Evolutionary conservation across 2,888 invertebrate species (phyloP).

Genomic region (Seladonia tumulorum): DNA sequence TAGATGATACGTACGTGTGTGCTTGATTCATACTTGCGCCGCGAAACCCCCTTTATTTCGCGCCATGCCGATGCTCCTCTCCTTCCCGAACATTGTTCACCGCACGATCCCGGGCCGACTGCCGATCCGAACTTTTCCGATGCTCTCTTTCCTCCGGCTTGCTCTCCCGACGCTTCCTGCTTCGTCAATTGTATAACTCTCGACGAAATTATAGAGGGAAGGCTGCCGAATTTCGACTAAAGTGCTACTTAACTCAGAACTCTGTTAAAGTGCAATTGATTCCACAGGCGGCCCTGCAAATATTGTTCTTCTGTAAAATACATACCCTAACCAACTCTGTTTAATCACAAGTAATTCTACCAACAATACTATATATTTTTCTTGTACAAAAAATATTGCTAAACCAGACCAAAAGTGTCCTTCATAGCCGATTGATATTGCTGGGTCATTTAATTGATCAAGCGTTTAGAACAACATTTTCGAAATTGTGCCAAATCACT

Average conservation of each 20-base stretch:
- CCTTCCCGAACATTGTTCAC: conserved; percentile 43
- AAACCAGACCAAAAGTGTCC: too few species aligned
- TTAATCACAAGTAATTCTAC: too few species aligned
- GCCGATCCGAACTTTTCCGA: conserved; percentile 12
- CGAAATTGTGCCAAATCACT: too few species aligned
- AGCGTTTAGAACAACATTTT: too few species aligned
- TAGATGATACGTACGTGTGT: conserved; percentile 51
- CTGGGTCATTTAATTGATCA: too few species aligned
- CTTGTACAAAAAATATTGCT: too few species aligned
- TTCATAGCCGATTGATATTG: too few species aligned
- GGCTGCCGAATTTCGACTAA: not conserved
- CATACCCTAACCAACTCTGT: too few species aligned
- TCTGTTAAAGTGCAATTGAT: too few species aligned
- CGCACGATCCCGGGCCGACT: not conserved
- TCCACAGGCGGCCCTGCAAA: too few species aligned
- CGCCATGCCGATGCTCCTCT: conserved; percentile 57
- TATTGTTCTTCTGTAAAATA: too few species aligned
- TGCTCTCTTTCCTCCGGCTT: not conserved
- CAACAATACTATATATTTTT: too few species aligned
- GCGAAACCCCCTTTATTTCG: conserved; percentile 75
- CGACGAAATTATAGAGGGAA: not conserved
- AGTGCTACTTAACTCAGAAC: not conserved
- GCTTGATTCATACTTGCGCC: conserved; percentile 73
- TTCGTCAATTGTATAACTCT: not conserved
- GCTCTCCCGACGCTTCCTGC: not conserved